Evolutionary conservation across 2,888 invertebrate genomes (phyloP).

Genomic region (Elegia similella): DNA sequence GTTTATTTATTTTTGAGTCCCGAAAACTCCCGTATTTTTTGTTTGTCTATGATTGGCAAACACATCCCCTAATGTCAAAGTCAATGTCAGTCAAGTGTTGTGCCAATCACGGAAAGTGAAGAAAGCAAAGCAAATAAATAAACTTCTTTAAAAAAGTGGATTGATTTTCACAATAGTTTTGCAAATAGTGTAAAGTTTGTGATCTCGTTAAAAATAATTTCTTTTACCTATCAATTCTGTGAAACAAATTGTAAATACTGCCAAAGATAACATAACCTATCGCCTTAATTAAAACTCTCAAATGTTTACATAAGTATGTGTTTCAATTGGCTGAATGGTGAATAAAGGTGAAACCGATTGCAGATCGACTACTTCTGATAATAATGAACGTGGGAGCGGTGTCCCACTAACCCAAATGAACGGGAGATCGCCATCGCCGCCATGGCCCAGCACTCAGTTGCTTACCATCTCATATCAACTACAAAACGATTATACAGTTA

Average conservation of each 20-base stretch:
- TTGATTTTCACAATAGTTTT: too few relatives aligned
- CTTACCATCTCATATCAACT: constrained; percentile 8
- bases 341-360: constrained; percentile 1
- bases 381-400: constrained; percentile 11
- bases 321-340: background rate
- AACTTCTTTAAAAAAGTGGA: too few relatives aligned
- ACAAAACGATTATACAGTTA: background rate
- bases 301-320: background rate
- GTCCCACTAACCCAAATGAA: constrained; percentile 10
- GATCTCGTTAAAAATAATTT: too few relatives aligned
- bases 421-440: constrained; percentile 2
- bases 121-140: too few relatives aligned
- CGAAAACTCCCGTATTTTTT: background rate
- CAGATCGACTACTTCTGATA: constrained; percentile 2
- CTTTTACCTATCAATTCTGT: background rate
- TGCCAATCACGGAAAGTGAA: too few relatives aligned
- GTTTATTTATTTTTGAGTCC: background rate
- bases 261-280: background rate
- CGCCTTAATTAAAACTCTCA: background rate
- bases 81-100: constrained; percentile 1
- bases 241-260: background rate
- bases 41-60: background rate
- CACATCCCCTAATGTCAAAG: background rate
- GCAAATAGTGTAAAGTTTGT: too few relatives aligned
- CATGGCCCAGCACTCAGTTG: constrained; percentile 2